phyloP scores from a whole-genome alignment of 2,797 vertebrate species.

The Dendrocincla tyrannina region DNA sequence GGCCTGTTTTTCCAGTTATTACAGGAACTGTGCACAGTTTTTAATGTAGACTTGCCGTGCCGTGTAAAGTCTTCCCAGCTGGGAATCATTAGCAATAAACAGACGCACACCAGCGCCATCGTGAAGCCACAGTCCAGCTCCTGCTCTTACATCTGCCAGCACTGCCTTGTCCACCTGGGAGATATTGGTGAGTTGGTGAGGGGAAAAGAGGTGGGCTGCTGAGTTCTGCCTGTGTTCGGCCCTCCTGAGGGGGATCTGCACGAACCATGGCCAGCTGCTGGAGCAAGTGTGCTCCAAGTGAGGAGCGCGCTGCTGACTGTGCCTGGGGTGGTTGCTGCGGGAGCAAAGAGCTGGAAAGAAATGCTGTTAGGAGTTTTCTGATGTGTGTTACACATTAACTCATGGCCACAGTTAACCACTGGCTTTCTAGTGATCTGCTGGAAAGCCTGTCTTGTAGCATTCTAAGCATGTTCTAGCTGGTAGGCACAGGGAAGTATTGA shows the following conservation, averaged over 20 bases:
- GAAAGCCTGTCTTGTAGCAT: not conserved
- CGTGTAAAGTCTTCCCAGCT: conserved; percentile 96
- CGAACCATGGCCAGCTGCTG: fast-evolving
- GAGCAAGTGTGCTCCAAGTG: not conserved
- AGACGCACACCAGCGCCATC: conserved; percentile 87
- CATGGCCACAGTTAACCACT: not conserved
- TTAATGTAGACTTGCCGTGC: conserved; percentile 96
- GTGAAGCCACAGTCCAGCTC: conserved; percentile 98
- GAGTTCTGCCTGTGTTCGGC: not conserved
- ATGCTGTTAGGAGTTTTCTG: not conserved
- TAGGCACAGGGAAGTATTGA: conserved; percentile 6
- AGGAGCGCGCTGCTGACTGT: not conserved
- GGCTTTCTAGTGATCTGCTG: conserved; percentile 12
- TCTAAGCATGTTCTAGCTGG: not conserved
- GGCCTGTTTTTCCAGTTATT: conserved; percentile 80
- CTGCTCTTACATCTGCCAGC: conserved; percentile 99
- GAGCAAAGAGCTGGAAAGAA: not conserved
- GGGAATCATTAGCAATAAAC: conserved; percentile 97
- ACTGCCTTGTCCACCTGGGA: conserved; percentile 99
- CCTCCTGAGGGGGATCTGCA: not conserved
- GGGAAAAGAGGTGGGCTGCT: not conserved
- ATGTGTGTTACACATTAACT: not conserved
- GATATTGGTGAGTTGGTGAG: conserved; percentile 89
- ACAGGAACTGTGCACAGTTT: conserved; percentile 98
- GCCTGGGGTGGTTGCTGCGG: not conserved